A percentile compares a stretch with the other conserved stretches of the same genome.
Evolutionary conservation across 1,140 invertebrate species (phyloP).

Genomic region (Camponotus vicinus): DNA sequence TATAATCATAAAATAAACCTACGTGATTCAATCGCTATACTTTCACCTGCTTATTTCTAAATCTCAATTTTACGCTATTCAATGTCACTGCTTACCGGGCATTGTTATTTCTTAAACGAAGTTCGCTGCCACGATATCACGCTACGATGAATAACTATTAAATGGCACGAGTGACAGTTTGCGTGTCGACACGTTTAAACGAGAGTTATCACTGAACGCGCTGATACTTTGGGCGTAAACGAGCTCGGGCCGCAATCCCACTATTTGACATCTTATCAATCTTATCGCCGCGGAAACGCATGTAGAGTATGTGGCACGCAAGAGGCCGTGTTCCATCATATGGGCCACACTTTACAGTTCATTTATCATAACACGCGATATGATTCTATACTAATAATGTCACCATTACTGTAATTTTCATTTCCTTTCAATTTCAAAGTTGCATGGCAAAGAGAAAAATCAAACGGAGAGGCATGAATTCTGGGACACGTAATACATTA

Average conservation of each 20-base stretch:
- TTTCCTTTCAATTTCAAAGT: neutral
- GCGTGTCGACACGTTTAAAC: slow-evolving; percentile 35
- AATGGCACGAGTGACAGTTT: neutral
- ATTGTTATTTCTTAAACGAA: slow-evolving; percentile 37
- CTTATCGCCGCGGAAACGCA: slow-evolving; percentile 40
- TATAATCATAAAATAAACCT: neutral
- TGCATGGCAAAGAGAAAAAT: neutral
- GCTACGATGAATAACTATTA: slow-evolving; percentile 3
- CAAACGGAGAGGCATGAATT: neutral
- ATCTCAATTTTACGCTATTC: neutral
- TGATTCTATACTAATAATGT: slow-evolving; percentile 9
- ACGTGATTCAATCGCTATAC: neutral
- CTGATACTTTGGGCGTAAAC: slow-evolving; percentile 37
- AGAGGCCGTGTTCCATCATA: neutral
- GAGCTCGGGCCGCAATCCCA: slow-evolving; percentile 12
- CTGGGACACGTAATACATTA: slow-evolving; percentile 1
- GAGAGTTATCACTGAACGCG: slow-evolving; percentile 25
- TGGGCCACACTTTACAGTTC: neutral
- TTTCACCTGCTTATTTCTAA: neutral
- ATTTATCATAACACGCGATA: slow-evolving; percentile 8
- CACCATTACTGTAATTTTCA: neutral
- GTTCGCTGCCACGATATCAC: neutral
- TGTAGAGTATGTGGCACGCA: neutral
- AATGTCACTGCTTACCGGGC: slow-evolving; percentile 42
- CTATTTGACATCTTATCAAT: slow-evolving; percentile 44